Percentiles rank a stretch among this genome's conserved stretches.
Evolutionary conservation across 1,140 invertebrate species (phyloP).

Genomic region (Caligus rogercresseyi): DNA sequence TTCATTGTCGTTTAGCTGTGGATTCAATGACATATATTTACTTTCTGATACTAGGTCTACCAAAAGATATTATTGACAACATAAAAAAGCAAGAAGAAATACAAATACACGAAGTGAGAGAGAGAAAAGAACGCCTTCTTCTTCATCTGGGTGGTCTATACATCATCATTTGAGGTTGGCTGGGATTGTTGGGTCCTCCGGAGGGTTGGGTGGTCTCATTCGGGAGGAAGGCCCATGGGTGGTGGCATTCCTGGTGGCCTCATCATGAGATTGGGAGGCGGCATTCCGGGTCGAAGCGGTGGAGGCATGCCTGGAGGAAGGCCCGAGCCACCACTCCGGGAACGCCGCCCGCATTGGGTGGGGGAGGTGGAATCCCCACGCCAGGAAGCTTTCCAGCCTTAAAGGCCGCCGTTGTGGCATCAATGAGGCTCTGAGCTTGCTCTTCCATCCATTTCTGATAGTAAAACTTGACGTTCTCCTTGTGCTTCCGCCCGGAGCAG

Average conservation of each 20-base stretch:
- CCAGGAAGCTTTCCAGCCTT: constrained; percentile 87
- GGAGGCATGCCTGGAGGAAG: constrained; percentile 44
- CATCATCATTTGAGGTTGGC: constrained; percentile 10
- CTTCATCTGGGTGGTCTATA: not conserved
- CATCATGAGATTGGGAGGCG: constrained; percentile 34
- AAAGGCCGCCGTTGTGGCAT: constrained; percentile 85
- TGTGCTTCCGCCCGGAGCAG: constrained; percentile 95
- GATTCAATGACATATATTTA: too few species aligned
- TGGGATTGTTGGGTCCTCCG: not conserved
- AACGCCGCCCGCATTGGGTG: constrained; percentile 32
- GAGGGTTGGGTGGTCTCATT: not conserved
- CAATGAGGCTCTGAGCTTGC: constrained; percentile 93
- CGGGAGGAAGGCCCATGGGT: constrained; percentile 26
- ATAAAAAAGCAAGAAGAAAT: not conserved
- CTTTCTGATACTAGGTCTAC: too few species aligned
- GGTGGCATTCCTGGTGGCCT: constrained; percentile 43
- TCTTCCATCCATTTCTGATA: constrained; percentile 99
- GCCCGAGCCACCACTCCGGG: constrained; percentile 36
- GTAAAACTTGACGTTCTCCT: constrained; percentile 98
- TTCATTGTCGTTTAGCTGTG: too few species aligned
- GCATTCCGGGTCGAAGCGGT: constrained; percentile 36
- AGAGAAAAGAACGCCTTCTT: too few species aligned
- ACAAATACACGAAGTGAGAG: not conserved
- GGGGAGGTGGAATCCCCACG: constrained; percentile 52
- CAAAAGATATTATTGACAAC: too few species aligned